Evolutionary conservation across 2,888 invertebrate genomes (phyloP).

Genomic region (Pristionchus japonicus): DNA sequence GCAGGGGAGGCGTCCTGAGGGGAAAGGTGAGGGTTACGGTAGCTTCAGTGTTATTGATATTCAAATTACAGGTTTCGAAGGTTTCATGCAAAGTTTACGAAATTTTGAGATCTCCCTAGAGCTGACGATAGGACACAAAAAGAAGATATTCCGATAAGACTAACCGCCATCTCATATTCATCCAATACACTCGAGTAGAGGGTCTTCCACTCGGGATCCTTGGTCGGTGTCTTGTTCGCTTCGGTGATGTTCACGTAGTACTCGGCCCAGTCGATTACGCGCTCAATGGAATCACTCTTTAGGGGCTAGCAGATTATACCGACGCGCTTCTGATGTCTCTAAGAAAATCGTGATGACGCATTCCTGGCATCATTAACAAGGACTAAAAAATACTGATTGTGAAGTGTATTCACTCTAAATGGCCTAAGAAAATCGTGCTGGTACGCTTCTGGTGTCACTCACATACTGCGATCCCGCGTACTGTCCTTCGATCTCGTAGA

Average conservation of each 20-base stretch:
- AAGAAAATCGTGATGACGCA: too few species aligned
- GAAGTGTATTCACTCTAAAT: too few species aligned
- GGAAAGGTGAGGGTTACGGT: not conserved
- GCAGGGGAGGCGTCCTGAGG: constrained; percentile 84
- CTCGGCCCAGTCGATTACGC: constrained; percentile 93
- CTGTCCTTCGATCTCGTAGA: constrained; percentile 95
- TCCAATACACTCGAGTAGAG: constrained; percentile 86
- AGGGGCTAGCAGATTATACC: too few species aligned
- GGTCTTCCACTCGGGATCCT: constrained; percentile 84
- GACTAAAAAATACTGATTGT: too few species aligned
- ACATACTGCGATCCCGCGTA: constrained; percentile 60
- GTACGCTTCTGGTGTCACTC: too few species aligned
- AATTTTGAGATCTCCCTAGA: too few species aligned
- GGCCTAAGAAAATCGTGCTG: too few species aligned
- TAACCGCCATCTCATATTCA: constrained; percentile 56
- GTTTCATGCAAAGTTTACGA: too few species aligned
- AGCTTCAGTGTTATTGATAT: not conserved
- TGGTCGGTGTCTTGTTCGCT: constrained; percentile 81
- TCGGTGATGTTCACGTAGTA: constrained; percentile 95
- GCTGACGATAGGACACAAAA: too few species aligned
- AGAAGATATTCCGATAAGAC: too few species aligned
- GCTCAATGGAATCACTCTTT: constrained; percentile 77
- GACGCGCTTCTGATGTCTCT: too few species aligned
- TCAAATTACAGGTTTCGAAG: not conserved
- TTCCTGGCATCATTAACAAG: too few species aligned